A percentile compares a stretch with the other conserved stretches of the same genome.
These are phyloP conservation scores for Hydrochoerus hydrochaeris DNA, from an alignment of 2,113 vertebrate species.

Conservation along the genomic window DNA sequence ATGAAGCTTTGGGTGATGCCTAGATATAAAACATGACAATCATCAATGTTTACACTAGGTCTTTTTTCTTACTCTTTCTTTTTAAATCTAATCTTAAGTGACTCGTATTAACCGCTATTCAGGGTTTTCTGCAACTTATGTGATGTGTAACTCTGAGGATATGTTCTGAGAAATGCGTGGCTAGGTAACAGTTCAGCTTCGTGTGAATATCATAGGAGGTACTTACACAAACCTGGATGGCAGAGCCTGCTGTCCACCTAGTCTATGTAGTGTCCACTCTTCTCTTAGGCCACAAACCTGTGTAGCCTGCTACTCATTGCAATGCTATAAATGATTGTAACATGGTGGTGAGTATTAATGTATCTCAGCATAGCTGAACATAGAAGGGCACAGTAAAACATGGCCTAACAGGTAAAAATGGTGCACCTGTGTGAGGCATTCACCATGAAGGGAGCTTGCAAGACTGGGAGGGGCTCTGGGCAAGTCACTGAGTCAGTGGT, in stretches of 20 bases:
- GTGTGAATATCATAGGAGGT: not conserved
- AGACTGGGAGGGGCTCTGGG: not conserved
- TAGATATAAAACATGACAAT: not conserved
- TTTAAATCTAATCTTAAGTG: not conserved
- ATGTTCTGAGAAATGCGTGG: not conserved
- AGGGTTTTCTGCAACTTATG: not conserved
- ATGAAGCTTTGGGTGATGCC: not conserved
- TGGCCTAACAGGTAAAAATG: not conserved
- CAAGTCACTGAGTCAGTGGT: not conserved
- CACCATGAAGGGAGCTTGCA: not conserved
- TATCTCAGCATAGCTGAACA: not conserved
- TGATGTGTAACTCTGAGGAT: not conserved
- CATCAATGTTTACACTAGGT: too few species aligned
- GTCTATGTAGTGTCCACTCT: too few species aligned
- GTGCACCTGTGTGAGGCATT: accelerated
- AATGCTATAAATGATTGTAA: not conserved
- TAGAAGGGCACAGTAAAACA: not conserved
- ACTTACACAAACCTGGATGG: not conserved
- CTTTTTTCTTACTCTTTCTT: not conserved
- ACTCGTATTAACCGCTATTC: not conserved
- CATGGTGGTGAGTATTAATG: not conserved
- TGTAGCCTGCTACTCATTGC: not conserved
- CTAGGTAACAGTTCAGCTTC: not conserved
- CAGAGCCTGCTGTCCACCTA: not conserved
- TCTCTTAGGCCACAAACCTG: not conserved